These are phyloP conservation scores for Papilio helenus DNA, from an alignment of 1,140 invertebrate genomes.

Conservation along the genomic window DNA sequence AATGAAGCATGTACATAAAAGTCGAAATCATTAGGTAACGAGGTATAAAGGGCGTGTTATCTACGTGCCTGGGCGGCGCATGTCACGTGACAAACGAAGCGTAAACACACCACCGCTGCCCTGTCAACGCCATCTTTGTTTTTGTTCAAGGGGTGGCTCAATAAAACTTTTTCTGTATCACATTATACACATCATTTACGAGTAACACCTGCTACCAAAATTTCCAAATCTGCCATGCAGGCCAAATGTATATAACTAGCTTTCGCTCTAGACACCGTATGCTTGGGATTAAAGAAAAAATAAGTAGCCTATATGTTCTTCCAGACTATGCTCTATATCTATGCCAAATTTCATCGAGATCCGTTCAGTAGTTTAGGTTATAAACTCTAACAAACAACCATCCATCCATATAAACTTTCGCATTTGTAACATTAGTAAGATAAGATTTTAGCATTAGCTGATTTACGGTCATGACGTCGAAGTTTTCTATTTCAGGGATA, in stretches of 20 bases:
- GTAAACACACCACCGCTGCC: conserved; percentile 59
- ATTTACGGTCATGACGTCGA: no score
- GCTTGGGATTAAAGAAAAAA: no score
- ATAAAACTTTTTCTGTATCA: conserved; percentile 43
- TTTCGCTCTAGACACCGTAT: background rate
- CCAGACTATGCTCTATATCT: no score
- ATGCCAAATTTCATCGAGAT: no score
- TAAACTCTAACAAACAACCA: no score
- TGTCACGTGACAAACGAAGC: conserved; percentile 57
- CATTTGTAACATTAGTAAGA: no score
- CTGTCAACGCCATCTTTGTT: conserved; percentile 64
- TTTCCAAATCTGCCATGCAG: background rate
- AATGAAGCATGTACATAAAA: conserved; percentile 46
- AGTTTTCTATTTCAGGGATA: background rate
- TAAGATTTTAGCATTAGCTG: no score
- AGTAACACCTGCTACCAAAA: background rate
- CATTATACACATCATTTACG: conserved; percentile 31
- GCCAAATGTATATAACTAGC: background rate
- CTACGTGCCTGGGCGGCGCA: conserved; percentile 57
- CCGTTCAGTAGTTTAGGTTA: no score
- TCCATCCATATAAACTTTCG: no score
- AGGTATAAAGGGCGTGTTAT: conserved; percentile 59
- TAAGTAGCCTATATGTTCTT: no score
- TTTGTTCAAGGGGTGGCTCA: conserved; percentile 55
- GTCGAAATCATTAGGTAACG: conserved; percentile 27